These are phyloP conservation scores for Diadumene lineata DNA, from an alignment of 92 coral and sea anemone species.

Conservation along the genomic window DNA sequence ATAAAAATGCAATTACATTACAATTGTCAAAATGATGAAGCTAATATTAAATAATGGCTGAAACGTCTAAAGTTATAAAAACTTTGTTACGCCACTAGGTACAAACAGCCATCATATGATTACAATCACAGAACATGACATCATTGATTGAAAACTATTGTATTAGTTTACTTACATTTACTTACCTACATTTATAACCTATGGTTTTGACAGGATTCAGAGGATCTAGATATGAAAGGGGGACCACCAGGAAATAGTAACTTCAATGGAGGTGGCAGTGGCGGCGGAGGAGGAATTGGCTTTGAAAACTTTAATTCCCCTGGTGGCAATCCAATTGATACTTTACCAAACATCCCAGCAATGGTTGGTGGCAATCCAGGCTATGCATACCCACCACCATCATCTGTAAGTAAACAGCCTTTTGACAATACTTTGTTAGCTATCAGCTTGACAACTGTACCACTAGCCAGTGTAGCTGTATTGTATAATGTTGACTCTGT, in stretches of 20 bases:
- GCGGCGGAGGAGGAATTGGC: slow-evolving; percentile 60
- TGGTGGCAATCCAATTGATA: slow-evolving; percentile 35
- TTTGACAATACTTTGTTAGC: no score
- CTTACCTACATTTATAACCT: not conserved
- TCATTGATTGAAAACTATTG: not conserved
- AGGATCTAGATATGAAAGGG: slow-evolving; percentile 49
- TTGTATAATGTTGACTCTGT: no score
- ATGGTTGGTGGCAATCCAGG: slow-evolving; percentile 72
- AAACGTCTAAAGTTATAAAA: no score
- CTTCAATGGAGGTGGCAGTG: slow-evolving; percentile 51
- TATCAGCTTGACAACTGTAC: no score
- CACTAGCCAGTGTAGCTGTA: no score
- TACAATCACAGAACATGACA: no score
- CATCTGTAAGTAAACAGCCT: not conserved
- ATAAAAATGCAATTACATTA: no score
- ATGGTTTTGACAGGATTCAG: slow-evolving; percentile 38
- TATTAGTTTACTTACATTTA: not conserved
- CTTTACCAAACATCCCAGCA: slow-evolving; percentile 69
- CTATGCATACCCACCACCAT: slow-evolving; percentile 74
- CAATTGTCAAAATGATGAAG: no score
- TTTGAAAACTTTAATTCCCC: slow-evolving; percentile 66
- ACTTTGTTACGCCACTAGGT: no score
- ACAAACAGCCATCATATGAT: no score
- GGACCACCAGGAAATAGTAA: slow-evolving; percentile 15
- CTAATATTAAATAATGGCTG: no score